Evolutionary conservation across 2,113 vertebrate genomes (phyloP).

Genomic region (Loxodonta africana): DNA sequence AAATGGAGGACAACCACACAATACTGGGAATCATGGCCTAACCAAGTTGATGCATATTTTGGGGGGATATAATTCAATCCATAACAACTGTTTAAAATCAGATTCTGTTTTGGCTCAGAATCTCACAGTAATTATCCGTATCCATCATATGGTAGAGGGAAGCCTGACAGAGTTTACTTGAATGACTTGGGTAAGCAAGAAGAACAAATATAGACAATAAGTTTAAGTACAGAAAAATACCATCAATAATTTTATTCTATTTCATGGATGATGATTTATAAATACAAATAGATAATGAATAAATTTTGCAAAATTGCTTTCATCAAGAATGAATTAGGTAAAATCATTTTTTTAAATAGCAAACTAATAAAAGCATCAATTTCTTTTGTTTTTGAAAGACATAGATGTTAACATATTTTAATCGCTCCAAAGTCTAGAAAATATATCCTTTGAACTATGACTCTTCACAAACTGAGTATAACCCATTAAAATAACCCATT

Average conservation of each 20-base stretch:
- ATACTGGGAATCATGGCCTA: no score
- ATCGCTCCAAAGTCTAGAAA: slow-evolving; percentile 14
- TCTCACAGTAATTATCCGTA: slow-evolving; percentile 78
- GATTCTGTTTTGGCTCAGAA: slow-evolving; percentile 76
- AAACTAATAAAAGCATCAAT: not conserved
- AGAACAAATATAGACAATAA: slow-evolving; percentile 68
- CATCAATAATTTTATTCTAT: slow-evolving; percentile 62
- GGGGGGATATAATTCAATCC: no score
- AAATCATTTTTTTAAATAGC: not conserved
- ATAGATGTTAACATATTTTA: slow-evolving; percentile 28
- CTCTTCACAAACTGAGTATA: not conserved
- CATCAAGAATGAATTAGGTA: slow-evolving; percentile 55
- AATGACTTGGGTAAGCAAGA: slow-evolving; percentile 67
- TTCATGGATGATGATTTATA: slow-evolving; percentile 44
- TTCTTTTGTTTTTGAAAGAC: slow-evolving; percentile 38
- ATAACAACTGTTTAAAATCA: slow-evolving; percentile 77
- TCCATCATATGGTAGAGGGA: slow-evolving; percentile 72
- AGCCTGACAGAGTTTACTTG: slow-evolving; percentile 68
- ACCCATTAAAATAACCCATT: no score
- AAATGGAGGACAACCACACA: no score
- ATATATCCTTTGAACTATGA: slow-evolving; percentile 23
- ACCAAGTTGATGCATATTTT: no score
- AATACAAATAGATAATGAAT: slow-evolving; percentile 61
- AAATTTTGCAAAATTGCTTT: not conserved
- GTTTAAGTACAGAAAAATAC: slow-evolving; percentile 56